A percentile compares a stretch with the other conserved stretches of the same genome.
Conservation (phyloP, 2,888 invertebrate species). For the Ferdinandea cuprea region DNA sequence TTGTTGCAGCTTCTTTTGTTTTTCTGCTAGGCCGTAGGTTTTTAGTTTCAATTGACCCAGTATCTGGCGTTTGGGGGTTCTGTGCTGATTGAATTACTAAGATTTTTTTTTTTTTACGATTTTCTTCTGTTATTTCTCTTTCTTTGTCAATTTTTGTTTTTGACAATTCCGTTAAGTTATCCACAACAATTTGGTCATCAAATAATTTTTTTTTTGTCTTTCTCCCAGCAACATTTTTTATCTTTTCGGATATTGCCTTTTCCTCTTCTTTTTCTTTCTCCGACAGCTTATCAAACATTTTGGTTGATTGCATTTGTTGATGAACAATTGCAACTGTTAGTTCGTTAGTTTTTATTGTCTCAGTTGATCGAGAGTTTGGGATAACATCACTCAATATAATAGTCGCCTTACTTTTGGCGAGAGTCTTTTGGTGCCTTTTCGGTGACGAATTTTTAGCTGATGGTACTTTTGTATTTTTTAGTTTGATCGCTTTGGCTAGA, state of each 20-base stretch:
- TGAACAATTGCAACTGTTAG: neutral
- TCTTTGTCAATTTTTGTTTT: conserved; percentile 3
- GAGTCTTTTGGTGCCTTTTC: conserved; percentile 54
- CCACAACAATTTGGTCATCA: conserved; percentile 30
- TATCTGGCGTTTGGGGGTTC: conserved; percentile 73
- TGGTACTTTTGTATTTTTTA: conserved; percentile 77
- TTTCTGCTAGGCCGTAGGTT: conserved; percentile 86
- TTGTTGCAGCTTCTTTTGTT: conserved; percentile 90
- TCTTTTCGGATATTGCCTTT: conserved; percentile 37
- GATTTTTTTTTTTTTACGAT: conserved; percentile 68
- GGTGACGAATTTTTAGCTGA: conserved; percentile 45
- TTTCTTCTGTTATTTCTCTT: conserved; percentile 1
- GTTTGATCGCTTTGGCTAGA: conserved; percentile 82
- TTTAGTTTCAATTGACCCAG: conserved; percentile 73
- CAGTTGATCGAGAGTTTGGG: conserved; percentile 15
- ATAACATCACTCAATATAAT: conserved; percentile 22
- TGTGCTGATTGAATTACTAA: conserved; percentile 79
- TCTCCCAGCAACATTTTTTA: conserved; percentile 38
- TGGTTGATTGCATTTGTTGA: conserved; percentile 14
- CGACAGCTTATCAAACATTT: neutral
- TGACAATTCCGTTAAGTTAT: conserved; percentile 24
- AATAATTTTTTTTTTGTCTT: conserved; percentile 56
- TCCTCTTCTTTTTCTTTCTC: conserved; percentile 12
- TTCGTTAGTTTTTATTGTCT: conserved; percentile 63
- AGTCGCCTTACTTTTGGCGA: conserved; percentile 7